These are phyloP conservation scores for Ypsolopha sequella DNA, from an alignment of 2,888 invertebrate genomes.

Conservation along the genomic window DNA sequence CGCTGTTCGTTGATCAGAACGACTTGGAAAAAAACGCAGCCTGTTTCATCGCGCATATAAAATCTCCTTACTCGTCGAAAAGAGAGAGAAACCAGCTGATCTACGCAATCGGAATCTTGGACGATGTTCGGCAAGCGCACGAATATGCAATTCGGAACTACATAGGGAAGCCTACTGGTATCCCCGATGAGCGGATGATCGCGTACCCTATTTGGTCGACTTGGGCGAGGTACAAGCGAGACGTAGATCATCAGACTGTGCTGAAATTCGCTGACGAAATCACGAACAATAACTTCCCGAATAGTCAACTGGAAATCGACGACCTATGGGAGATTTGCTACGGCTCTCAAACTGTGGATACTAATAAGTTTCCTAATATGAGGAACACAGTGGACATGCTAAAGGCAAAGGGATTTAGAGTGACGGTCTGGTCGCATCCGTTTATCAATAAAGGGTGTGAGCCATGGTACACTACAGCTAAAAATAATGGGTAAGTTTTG, in stretches of 20 bases:
- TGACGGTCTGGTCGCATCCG: slow-evolving; percentile 75
- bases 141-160: slow-evolving; percentile 71
- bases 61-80: slow-evolving; percentile 55
- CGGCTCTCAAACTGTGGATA: slow-evolving; percentile 68
- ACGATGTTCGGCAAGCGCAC: slow-evolving; percentile 70
- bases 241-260: slow-evolving; percentile 63
- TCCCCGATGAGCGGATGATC: slow-evolving; percentile 70
- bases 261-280: slow-evolving; percentile 65
- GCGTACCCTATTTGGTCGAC: slow-evolving; percentile 76
- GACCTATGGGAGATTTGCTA: slow-evolving; percentile 76
- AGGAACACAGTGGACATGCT: slow-evolving; percentile 47
- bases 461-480: slow-evolving; percentile 57
- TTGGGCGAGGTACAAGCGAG: slow-evolving; percentile 71
- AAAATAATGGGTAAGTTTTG: not conserved
- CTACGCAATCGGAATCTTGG: slow-evolving; percentile 73
- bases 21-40: slow-evolving; percentile 47
- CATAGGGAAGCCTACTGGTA: slow-evolving; percentile 66
- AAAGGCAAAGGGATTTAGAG: slow-evolving; percentile 60
- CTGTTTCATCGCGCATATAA: slow-evolving; percentile 62
- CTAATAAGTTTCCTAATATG: slow-evolving; percentile 67
- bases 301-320: slow-evolving; percentile 74
- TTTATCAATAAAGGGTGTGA: slow-evolving; percentile 72
- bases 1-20: slow-evolving; percentile 77
- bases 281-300: slow-evolving; percentile 51
- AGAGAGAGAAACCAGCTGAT: slow-evolving; percentile 50